phyloP scores from a whole-genome alignment of 2,797 vertebrate species.

The Galago senegalensis region DNA sequence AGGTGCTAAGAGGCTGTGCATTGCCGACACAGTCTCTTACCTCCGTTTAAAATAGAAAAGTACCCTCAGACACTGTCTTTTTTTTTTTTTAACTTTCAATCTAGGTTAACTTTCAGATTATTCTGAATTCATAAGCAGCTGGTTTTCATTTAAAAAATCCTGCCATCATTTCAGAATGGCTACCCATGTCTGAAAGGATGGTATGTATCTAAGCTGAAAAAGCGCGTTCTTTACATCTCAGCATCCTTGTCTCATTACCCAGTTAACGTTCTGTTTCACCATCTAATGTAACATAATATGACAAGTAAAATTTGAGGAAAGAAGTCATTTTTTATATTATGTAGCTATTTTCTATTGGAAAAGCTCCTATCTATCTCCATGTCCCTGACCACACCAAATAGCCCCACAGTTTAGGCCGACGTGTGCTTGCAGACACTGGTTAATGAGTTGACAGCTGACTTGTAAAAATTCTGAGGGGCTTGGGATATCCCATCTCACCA shows the following conservation, averaged over 20 bases:
- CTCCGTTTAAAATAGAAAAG: background rate
- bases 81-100: slow-evolving; percentile 64
- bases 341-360: slow-evolving; percentile 76
- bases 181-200: slow-evolving; percentile 82
- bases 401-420: slow-evolving; percentile 64
- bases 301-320: slow-evolving; percentile 85
- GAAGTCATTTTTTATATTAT: slow-evolving; percentile 85
- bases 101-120: slow-evolving; percentile 75
- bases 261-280: slow-evolving; percentile 88
- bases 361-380: slow-evolving; percentile 25
- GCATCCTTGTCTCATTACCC: slow-evolving; percentile 88
- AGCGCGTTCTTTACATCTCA: slow-evolving; percentile 85
- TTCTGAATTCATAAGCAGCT: slow-evolving; percentile 82
- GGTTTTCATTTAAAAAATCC: slow-evolving; percentile 78
- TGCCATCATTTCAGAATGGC: slow-evolving; percentile 80
- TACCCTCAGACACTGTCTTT: background rate
- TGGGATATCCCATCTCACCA: slow-evolving; percentile 64
- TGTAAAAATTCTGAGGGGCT: slow-evolving; percentile 74
- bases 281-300: slow-evolving; percentile 87
- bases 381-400: slow-evolving; percentile 56
- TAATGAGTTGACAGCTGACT: slow-evolving; percentile 71
- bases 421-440: slow-evolving; percentile 62
- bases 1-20: too few species aligned
- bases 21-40: background rate
- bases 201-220: slow-evolving; percentile 81